These are phyloP conservation scores for Odontocolon sp. DNA, from an alignment of 2,888 invertebrate genomes.

Conservation along the genomic window DNA sequence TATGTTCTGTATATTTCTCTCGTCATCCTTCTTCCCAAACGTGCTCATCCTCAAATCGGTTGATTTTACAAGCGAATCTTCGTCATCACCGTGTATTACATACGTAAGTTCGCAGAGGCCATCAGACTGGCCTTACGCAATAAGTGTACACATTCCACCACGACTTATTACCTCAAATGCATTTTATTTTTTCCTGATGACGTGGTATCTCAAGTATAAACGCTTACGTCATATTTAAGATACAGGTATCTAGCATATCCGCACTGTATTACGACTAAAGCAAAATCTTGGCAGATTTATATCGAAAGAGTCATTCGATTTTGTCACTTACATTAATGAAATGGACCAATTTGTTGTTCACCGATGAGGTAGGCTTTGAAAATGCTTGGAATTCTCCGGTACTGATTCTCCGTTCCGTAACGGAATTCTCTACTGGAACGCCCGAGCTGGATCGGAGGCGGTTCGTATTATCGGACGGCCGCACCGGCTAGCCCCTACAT, in stretches of 20 bases:
- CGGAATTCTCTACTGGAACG: neutral
- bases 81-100: constrained; percentile 7
- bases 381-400: constrained; percentile 11
- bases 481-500: constrained; percentile 75
- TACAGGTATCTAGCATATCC: no score
- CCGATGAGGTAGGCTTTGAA: neutral
- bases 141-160: constrained; percentile 19
- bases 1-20: constrained; percentile 33
- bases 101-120: constrained; percentile 24
- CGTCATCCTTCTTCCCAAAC: constrained; percentile 38
- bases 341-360: no score
- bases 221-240: no score
- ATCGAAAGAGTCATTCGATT: no score
- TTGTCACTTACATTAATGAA: no score
- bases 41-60: constrained; percentile 12
- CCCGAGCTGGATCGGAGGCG: constrained; percentile 26
- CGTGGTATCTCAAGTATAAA: no score
- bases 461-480: constrained; percentile 76
- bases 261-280: no score
- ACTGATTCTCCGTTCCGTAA: constrained; percentile 6
- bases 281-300: no score
- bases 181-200: neutral
- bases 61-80: constrained; percentile 31
- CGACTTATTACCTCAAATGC: constrained; percentile 14
- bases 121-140: constrained; percentile 31